Percentiles rank a stretch among this genome's conserved stretches.
Conservation (phyloP, 2,888 invertebrate genomes). For the Mylabris sibirica region DNA sequence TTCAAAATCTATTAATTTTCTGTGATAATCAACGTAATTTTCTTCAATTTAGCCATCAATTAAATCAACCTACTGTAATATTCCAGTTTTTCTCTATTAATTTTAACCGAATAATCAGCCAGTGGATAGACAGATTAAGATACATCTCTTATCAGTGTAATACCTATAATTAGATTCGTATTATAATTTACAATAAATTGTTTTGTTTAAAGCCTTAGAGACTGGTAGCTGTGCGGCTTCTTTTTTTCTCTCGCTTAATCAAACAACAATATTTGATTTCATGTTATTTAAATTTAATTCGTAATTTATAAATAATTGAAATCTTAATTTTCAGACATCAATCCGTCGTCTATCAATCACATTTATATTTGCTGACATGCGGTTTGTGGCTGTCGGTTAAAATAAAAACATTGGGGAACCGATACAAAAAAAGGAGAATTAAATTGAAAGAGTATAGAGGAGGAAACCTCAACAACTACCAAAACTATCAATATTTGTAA, state of each 20-base stretch:
- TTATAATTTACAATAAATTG: not conserved
- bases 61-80: not conserved
- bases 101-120: not conserved
- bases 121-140: too few species aligned
- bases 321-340: constrained; percentile 28
- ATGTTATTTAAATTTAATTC: constrained; percentile 1
- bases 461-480: constrained; percentile 13
- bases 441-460: too few species aligned
- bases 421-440: constrained; percentile 17
- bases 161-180: not conserved
- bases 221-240: not conserved
- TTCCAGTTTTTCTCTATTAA: not conserved
- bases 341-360: constrained; percentile 32
- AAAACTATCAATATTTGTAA: constrained; percentile 21
- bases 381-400: constrained; percentile 22
- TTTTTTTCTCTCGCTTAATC: not conserved
- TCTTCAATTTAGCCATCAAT: not conserved
- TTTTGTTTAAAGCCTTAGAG: not conserved
- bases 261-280: not conserved
- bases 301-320: constrained; percentile 17
- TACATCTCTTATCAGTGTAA: not conserved
- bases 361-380: constrained; percentile 22
- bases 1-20: not conserved
- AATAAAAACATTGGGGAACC: not conserved
- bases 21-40: not conserved